phyloP scores from a whole-genome alignment of 2,797 vertebrate species.

The Miichthys miiuy region DNA sequence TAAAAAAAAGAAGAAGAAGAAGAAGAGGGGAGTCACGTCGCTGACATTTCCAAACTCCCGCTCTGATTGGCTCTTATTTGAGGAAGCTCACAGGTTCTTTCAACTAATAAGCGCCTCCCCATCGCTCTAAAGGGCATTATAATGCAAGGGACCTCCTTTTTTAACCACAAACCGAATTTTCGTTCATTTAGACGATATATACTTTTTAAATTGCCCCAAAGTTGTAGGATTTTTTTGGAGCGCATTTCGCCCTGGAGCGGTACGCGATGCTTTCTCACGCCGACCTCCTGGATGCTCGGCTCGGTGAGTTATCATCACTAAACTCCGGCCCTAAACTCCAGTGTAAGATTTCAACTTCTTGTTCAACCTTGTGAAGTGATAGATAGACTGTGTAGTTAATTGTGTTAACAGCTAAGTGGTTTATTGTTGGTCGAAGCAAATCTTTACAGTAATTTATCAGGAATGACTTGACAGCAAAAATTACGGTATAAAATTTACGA shows the following conservation, averaged over 20 bases:
- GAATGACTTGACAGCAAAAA: slow-evolving; percentile 38
- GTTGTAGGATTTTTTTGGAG: slow-evolving; percentile 90
- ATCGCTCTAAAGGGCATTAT: slow-evolving; percentile 98
- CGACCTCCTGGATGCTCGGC: slow-evolving; percentile 99
- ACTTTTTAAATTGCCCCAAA: slow-evolving; percentile 93
- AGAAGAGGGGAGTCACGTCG: slow-evolving; percentile 80
- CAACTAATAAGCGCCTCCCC: slow-evolving; percentile 99
- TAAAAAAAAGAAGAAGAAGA: neutral
- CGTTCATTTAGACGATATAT: slow-evolving; percentile 98
- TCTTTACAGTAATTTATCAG: slow-evolving; percentile 47
- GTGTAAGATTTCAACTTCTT: slow-evolving; percentile 87
- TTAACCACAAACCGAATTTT: slow-evolving; percentile 99
- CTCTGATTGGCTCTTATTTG: slow-evolving; percentile 96
- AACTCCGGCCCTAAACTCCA: slow-evolving; percentile 89
- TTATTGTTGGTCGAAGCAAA: slow-evolving; percentile 40
- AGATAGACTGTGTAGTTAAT: slow-evolving; percentile 65
- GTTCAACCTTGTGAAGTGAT: slow-evolving; percentile 73
- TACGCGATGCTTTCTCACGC: slow-evolving; percentile 99
- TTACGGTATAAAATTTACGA: slow-evolving; percentile 21
- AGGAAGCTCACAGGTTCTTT: slow-evolving; percentile 95
- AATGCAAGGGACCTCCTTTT: slow-evolving; percentile 98
- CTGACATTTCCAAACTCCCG: slow-evolving; percentile 92
- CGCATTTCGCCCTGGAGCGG: slow-evolving; percentile 95
- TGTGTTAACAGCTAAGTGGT: slow-evolving; percentile 60
- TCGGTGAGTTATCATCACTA: slow-evolving; percentile 94